Evolutionary conservation across 2,113 vertebrate genomes (phyloP).

Genomic region (Eurypyga helias): DNA sequence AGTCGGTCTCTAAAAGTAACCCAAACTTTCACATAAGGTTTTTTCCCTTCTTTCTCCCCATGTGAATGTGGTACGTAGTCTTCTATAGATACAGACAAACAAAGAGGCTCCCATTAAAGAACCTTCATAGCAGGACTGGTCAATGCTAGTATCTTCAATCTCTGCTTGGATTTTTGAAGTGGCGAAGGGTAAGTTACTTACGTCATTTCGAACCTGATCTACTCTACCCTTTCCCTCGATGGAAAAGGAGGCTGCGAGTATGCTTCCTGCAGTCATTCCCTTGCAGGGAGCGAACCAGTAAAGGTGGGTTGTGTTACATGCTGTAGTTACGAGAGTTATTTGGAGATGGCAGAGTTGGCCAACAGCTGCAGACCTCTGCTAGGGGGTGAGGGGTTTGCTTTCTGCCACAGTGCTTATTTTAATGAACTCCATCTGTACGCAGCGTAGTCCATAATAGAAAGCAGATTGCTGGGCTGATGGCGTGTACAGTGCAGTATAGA

Average conservation of each 20-base stretch:
- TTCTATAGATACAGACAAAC: neutral
- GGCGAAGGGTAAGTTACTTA: neutral
- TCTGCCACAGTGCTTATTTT: slow-evolving; percentile 36
- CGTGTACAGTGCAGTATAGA: neutral
- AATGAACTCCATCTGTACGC: slow-evolving; percentile 15
- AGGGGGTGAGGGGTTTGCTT: neutral
- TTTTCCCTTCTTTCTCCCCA: neutral
- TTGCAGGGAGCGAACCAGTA: neutral
- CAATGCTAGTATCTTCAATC: fast-evolving
- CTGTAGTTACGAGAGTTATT: slow-evolving; percentile 27
- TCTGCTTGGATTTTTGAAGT: neutral
- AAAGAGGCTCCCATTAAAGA: neutral
- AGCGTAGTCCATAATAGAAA: neutral
- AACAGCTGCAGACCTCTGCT: slow-evolving; percentile 53
- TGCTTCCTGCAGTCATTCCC: neutral
- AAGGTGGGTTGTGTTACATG: neutral
- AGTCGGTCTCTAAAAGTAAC: neutral
- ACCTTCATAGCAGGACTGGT: neutral
- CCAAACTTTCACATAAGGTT: neutral
- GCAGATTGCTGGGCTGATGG: neutral
- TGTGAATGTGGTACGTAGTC: neutral
- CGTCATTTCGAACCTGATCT: neutral
- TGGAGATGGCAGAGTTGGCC: neutral
- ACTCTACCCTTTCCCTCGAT: neutral
- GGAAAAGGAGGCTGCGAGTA: neutral